Evolutionary conservation across 2,888 invertebrate genomes (phyloP), one percentile per base, ranked within the genome.

Genomic region (Aphidius colemani): DNA sequence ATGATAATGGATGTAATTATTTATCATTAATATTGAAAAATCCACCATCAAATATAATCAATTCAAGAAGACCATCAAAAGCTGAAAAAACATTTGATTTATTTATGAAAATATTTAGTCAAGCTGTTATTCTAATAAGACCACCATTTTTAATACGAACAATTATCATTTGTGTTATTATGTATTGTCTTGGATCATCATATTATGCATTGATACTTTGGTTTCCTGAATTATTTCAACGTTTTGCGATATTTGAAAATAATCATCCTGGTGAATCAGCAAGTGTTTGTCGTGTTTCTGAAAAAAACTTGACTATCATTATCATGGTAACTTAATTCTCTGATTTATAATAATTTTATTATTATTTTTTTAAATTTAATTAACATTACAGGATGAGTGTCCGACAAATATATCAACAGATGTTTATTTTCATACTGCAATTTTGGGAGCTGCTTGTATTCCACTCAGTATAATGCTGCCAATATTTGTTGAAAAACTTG

Each of bases 161-260:
- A 18, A 77, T 89, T 63, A 85, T 92, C 65, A 89, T 91, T 58
- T 90, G 93, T 78, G 83, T 89, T 55, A 90, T 93, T 68, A 92
- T 93, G 77, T 93, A 93, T 80, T 92, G 93, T 76, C 83, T 92
- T 67, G 91, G 91, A 49, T 89, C 91, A 83, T 94, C 94, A 75
- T 95, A 94, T 83, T 95, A 94, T 82, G 94, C 94, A 7, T 83
- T 95, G 55, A 93, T 93, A 89, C 87, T 94, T 78, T 95, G 95
- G 95, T 93, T 95, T 83, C 94, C 94, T 7, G 94, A 94, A 80
- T 82, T 95, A 72, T 94, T 95, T 83, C 72, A 74, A 82, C 88
- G 94, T 60, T 92, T 92, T 81, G 91, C 91, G 72, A 88, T 88
- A 74, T 92, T 88, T 78, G 91, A 92, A 76, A 79, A 82, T 30